A percentile compares a stretch with the other conserved stretches of the same genome.
phyloP scores from a whole-genome alignment of 37 sponge, comb jelly and placozoan species.

The Agelas oroides region DNA sequence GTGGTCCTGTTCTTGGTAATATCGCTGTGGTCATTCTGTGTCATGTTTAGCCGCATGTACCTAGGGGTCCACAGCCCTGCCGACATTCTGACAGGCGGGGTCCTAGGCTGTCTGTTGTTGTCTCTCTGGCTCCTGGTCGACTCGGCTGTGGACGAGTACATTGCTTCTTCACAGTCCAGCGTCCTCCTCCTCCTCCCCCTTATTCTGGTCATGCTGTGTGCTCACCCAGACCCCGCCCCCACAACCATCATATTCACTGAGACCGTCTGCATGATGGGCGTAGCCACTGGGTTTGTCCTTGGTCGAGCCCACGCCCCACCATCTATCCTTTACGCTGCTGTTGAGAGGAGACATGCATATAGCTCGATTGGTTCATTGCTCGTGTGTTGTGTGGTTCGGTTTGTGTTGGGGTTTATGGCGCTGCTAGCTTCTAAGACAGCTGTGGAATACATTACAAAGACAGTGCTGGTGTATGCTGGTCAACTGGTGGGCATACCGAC shows the following conservation, averaged over 20 bases:
- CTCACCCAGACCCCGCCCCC: conserved; percentile 67
- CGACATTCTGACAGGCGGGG: conserved; percentile 62
- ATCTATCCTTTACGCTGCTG: background rate
- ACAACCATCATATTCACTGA: conserved; percentile 52
- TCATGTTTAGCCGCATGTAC: conserved; percentile 78
- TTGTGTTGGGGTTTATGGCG: background rate
- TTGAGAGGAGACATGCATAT: conserved; percentile 19
- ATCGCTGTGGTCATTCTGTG: conserved; percentile 58
- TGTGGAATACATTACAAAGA: background rate
- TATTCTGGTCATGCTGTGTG: conserved; percentile 17
- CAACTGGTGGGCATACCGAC: conserved; percentile 22
- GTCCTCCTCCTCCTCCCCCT: conserved; percentile 17
- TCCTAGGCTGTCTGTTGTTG: conserved; percentile 63
- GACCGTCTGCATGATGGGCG: conserved; percentile 60
- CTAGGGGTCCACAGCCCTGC: conserved; percentile 80
- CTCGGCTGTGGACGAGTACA: background rate
- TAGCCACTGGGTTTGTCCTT: conserved; percentile 39
- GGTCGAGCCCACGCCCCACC: conserved; percentile 2
- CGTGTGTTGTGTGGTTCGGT: background rate
- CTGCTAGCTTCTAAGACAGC: background rate
- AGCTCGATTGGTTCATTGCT: background rate
- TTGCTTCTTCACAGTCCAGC: background rate
- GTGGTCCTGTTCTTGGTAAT: conserved; percentile 20
- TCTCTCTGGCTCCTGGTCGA: conserved; percentile 57
- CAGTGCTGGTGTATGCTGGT: background rate